Percentiles rank a stretch among this genome's conserved stretches.
Conservation (phyloP, 2,888 invertebrate genomes). For the Camptogramma bilineatum region DNA sequence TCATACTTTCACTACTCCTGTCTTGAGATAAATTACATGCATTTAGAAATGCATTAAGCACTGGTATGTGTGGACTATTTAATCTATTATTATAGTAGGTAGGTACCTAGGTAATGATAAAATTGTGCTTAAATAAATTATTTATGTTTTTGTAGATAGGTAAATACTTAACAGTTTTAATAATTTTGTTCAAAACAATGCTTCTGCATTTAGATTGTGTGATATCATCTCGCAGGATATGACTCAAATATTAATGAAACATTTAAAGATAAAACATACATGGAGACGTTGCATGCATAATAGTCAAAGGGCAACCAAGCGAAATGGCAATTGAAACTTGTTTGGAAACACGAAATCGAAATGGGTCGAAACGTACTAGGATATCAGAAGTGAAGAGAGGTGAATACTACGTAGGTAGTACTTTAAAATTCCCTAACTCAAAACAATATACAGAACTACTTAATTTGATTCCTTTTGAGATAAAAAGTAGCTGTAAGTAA, state of each 20-base stretch:
- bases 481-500: no score
- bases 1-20: conserved; percentile 12
- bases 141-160: no score
- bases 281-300: conserved; percentile 42
- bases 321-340: not conserved
- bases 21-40: not conserved
- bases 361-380: no score
- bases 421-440: no score
- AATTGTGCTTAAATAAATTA: not conserved
- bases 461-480: no score
- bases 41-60: not conserved
- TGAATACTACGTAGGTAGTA: no score
- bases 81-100: no score
- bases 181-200: not conserved
- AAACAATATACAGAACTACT: no score
- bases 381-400: no score
- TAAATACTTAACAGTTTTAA: no score
- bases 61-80: no score
- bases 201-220: not conserved
- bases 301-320: conserved; percentile 20
- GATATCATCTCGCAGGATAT: conserved; percentile 60
- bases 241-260: conserved; percentile 68
- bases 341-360: no score
- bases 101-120: not conserved
- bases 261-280: conserved; percentile 48